phyloP scores from a whole-genome alignment of 2,113 vertebrate species.

The Psittacara wagleri region DNA sequence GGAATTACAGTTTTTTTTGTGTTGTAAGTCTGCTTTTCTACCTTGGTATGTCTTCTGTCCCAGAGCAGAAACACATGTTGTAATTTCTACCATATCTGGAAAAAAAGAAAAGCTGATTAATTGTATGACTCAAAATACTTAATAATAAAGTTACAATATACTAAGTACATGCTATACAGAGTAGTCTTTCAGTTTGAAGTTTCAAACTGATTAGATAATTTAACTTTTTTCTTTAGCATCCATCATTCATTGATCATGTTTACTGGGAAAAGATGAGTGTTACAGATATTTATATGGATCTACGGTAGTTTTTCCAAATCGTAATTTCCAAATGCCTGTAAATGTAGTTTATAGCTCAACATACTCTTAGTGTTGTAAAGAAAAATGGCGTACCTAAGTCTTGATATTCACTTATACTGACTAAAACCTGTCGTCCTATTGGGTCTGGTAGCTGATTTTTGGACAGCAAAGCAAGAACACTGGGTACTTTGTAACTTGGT shows the following conservation, averaged over 20 bases:
- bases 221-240: neutral
- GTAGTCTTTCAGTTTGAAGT: neutral
- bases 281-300: neutral
- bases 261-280: neutral
- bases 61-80: constrained; percentile 1
- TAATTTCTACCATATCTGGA: constrained; percentile 54
- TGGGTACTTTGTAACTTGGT: neutral
- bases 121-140: constrained; percentile 40
- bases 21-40: neutral
- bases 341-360: neutral
- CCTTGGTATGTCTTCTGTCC: constrained; percentile 21
- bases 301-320: neutral
- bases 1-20: constrained; percentile 3
- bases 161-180: neutral
- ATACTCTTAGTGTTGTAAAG: neutral
- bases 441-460: constrained; percentile 4
- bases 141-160: neutral
- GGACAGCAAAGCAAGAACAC: constrained; percentile 8
- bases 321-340: neutral
- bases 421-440: neutral
- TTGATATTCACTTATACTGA: neutral
- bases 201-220: neutral
- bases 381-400: neutral
- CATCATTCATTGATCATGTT: neutral
- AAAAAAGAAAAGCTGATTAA: constrained; percentile 36